Evolutionary conservation across 2,888 invertebrate genomes (phyloP).

Genomic region (Chironomus riparius): DNA sequence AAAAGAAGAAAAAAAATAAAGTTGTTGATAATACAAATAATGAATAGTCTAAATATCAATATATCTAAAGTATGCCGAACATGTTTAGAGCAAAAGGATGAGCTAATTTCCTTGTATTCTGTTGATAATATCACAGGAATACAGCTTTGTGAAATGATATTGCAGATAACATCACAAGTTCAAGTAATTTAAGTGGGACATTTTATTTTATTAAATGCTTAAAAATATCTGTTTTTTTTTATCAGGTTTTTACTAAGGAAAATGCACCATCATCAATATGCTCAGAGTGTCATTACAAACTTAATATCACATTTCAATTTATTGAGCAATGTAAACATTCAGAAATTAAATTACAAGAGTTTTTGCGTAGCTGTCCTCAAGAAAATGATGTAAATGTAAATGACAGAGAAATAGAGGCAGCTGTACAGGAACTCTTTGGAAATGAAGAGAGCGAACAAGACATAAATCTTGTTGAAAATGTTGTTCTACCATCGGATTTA

Average conservation of each 20-base stretch:
- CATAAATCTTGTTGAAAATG: slow-evolving; percentile 2
- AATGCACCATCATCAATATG: slow-evolving; percentile 35
- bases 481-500: slow-evolving; percentile 1
- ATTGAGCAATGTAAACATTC: slow-evolving; percentile 36
- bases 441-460: slow-evolving; percentile 33
- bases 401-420: slow-evolving; percentile 30
- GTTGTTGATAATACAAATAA: no score
- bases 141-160: slow-evolving; percentile 17
- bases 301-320: slow-evolving; percentile 36
- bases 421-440: slow-evolving; percentile 33
- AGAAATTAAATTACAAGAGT: slow-evolving; percentile 29
- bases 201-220: no score
- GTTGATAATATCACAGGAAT: neutral
- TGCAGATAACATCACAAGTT: neutral
- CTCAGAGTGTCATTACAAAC: slow-evolving; percentile 35
- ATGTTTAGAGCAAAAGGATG: slow-evolving; percentile 1
- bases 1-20: neutral
- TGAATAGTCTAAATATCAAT: neutral
- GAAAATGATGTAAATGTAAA: slow-evolving; percentile 22
- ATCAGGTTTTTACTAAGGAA: slow-evolving; percentile 32
- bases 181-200: neutral
- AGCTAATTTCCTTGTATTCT: slow-evolving; percentile 2
- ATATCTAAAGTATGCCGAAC: neutral
- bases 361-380: neutral
- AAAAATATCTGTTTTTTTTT: neutral